Evolutionary conservation across 2,797 vertebrate species (phyloP), one percentile per base, ranked within the genome.

Genomic region (Pterois miles): DNA sequence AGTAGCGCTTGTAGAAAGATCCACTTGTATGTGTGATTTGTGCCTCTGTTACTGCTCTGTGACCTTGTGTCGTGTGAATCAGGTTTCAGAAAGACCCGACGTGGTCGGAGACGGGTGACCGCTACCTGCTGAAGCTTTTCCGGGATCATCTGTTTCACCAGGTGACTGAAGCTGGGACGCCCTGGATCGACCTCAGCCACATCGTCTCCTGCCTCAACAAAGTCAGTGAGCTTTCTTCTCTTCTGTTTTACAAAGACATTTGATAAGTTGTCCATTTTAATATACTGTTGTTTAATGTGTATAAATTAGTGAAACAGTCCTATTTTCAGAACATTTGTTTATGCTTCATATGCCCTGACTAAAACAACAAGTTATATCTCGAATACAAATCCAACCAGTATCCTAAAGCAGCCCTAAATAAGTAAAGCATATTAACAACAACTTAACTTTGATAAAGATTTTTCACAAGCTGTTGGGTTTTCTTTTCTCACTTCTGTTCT

Each of bases 181-280:
- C 98, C 71, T 99, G 98, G 98, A 98, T 99, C 72, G 98, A 99
- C 94, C 97, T 99, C 94, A 99, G 98, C 95, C 98, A 99, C 95
- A 99, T 99, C 31, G 98, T 99, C 90, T 98, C 98, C 94, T 99
- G 98, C 96, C 97, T 99, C 96, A 99, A 99, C 95, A 99, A 99
- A 96, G 98, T 99, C 93, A 95, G 89, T 80, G 1, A 52, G 2
- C 48, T 71, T 69, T 53, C 4, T 23, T 33, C 9, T 38, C 13
- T 43, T 34, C 6, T n/a, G 20, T 12, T 70, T 54, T 12, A 6
- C 46, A 2, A 14, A 22, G 11, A 14, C 20, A 50, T 56, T 40
- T 65, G 20, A 34, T 18, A 8, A 25, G 5, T 23, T n/a, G 10
- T 43, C 12, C 1, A 9, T 27, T 22, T 8, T 22, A 33, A 46